Base-by-base conservation (phyloP, 2,797 vertebrate species). In the Gallirallus australis region DNA sequence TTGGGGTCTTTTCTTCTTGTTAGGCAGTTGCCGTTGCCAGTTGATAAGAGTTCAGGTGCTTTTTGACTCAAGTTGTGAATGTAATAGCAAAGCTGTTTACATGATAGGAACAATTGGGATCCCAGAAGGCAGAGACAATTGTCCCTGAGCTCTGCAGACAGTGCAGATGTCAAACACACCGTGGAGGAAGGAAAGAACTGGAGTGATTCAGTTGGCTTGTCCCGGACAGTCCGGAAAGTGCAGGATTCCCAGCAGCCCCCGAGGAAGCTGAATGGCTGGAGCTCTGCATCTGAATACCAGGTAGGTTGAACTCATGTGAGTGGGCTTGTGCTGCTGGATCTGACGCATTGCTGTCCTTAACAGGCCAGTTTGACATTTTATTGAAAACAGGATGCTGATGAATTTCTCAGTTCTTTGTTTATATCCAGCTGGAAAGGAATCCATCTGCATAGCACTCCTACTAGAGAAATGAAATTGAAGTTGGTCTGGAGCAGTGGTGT, bases 111-210 rank as follows among this genome's bases (percentile, higher is more conserved):
- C 93, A 98, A 97, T 68, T 99, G 99, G 99, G 99, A 99, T 88
- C 96, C 97, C 85, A 98, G 98, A 76, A 98, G 98, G 76, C 99
- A 99, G 92, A 97, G 98, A 33, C 99, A 98, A 70, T 97, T 98
- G 63, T 99, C 99, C 33, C 87, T 99, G 81, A 99, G 98, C 97
- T 99, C 98, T 15, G 98, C 97, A 19, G 99, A 99, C 54, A 98
- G 97, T 27, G 37, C 97, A 37, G 99, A 99, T 53, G 97, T 94
- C 78, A 99, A 98, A 63, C 98, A 99, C 28, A 89, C 97, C 79
- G 94, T 90, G 2, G 99, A 99, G 79, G 98, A 99, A 59, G 99
- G 98, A 6, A 98, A 98, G 93, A 97, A 94, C 40, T 98, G 98
- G 98, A 54, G 77, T 0, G 98, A 98, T 30, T 52, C 97, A 1